Base-by-base conservation (phyloP, 2,888 invertebrate species). In the Caenorhabditis panamensis region DNA sequence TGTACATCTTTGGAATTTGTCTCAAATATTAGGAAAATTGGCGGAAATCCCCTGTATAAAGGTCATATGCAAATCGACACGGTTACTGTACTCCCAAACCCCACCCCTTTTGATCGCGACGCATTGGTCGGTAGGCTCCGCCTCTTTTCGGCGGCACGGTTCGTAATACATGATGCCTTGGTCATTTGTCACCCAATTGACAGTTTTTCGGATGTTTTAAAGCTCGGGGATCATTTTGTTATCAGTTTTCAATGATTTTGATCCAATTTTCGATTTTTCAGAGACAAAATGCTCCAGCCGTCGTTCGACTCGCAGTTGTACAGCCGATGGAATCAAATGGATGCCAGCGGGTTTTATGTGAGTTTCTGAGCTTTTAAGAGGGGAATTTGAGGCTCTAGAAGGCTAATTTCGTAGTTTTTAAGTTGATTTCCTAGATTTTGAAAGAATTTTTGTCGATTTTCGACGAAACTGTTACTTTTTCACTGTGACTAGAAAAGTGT, bases 201-300 rank as follows among this genome's bases (percentile, higher is more conserved):
- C 71, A 56, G 16, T 53, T 41, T 22, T 41, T 16, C 1, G 18
- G 4, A 16, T 16, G 2, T 1, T n/a, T 41, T 66, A 8, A 37
- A 36, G 26, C n/a, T 37, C 36, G 36, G 20, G 11, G 13, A 41
- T 41, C 41, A 6, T 2, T 13, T 41, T 41, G 2, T 41, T 13
- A 13, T 41, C 13, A 6, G 31, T 31, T 31, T 31, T 28, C 47
- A 18, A 8, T 37, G 6, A 6, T 36, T 47, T 71, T 18, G 18
- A n/a, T 13, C 20, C 13, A n/a, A 9, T 26, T 28, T 56, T 24
- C 31, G 16, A 26, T 16, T 58, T 73, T 79, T 51, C 56, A 80
- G 80, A 66, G 80, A 80, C 18, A 80, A 75, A 31, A 80, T 80
- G 80, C 63, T 80, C 22, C 80, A 80, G 31, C 59, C 69, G 18